Evolutionary conservation across 2,888 invertebrate species (phyloP), one percentile per base, ranked within the genome.

Genomic region (Pemphredon lugubris): DNA sequence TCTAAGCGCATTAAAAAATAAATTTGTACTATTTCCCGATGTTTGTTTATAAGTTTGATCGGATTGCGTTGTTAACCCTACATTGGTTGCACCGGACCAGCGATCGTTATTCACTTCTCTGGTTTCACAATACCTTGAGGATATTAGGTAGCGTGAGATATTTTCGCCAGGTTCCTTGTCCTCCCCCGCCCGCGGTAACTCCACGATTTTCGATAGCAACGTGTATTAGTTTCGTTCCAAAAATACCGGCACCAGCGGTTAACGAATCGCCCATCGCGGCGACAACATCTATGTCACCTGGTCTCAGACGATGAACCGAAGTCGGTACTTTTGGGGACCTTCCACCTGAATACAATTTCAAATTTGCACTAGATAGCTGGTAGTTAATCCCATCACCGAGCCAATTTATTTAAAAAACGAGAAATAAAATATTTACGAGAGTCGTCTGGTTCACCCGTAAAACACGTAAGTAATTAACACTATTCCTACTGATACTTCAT

Each of bases 91-190:
- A n/a, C n/a, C n/a, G n/a, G n/a, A n/a, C n/a, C n/a, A n/a, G n/a
- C n/a, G n/a, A n/a, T n/a, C n/a, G n/a, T n/a, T n/a, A n/a, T n/a
- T n/a, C n/a, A n/a, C n/a, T n/a, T n/a, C n/a, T n/a, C n/a, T n/a
- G n/a, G n/a, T n/a, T n/a, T n/a, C n/a, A n/a, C n/a, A n/a, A n/a
- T 61, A 87, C 94, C 90, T 94, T 94, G 51, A 95, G 89, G 76
- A 95, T 94, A 84, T 95, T 95, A 0, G 95, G 95, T 26, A 95
- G 85, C 0, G 95, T 95, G 47, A 94, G 86, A 85, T 90, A 94
- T 83, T 94, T 91, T n/a, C 94, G 91, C 95, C 95, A 95, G 0
- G 92, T 92, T 23, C 92, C 92, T 85, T 94, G 93, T 0, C 95
- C 95, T 2, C 95, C 95, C 6, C 84, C 86, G 4, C 73, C 48